Evolutionary conservation across 2,113 vertebrate genomes (phyloP), one percentile per base, ranked within the genome.

Genomic region (Scytalopus superciliaris): DNA sequence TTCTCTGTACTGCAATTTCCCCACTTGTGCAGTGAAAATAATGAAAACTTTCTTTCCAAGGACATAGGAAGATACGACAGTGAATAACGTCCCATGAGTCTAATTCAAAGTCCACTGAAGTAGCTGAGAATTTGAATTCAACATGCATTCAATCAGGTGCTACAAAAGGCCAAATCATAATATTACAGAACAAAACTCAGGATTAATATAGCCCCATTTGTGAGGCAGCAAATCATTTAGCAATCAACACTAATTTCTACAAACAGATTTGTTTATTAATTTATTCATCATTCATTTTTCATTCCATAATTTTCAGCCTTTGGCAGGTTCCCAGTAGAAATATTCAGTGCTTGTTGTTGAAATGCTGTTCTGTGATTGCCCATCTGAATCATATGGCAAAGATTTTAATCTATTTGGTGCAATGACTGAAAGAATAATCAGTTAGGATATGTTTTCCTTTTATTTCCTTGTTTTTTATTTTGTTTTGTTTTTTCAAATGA

Each of bases 241-340:
- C 53, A 85, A 69, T 76, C 45, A 84, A 22, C 59, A 28, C 42
- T 83, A 83, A 91, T 80, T 91, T 93, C 49, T 93, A 33, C 28
- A 92, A 93, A 70, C 25, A 76, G 31, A 67, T 89, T 50, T 97
- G 45, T 89, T 95, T 84, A 84, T 86, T 70, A 33, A 80, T 94
- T 69, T 90, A 80, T 92, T 94, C 17, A 53, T 45, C 22, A 47
- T 85, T 73, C 37, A 62, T 86, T 91, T 91, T 85, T 60, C n/a
- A 37, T 79, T 89, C 44, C n/a, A 47, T 70, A 79, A 62, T 83
- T 88, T 95, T 80, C 68, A 77, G 30, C 9, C 30, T 55, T 86
- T 80, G 83, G 42, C 49, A 81, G 37, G 55, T 83, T 47, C 67
- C 42, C 30, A 80, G 45, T 50, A 83, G 79, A 87, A 88, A 52